Percentiles rank a stretch among this genome's conserved stretches.
Conservation (phyloP, 2,888 invertebrate species). For the Conistra vaccinii region DNA sequence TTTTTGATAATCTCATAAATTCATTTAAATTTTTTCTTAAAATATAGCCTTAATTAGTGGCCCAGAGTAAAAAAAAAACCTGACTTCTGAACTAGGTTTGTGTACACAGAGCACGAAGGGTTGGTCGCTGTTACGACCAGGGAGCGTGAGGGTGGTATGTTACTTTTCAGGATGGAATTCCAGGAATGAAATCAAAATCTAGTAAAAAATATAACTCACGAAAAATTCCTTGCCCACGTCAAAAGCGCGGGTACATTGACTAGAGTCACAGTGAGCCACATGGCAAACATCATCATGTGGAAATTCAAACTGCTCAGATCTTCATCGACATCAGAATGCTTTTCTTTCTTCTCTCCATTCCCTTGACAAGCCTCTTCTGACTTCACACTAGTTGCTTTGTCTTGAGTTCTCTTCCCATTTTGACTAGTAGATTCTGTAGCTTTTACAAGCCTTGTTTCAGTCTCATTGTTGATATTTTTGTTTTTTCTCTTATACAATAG, state of each 20-base stretch:
- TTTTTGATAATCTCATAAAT: too few relatives aligned
- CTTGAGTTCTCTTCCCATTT: constrained; percentile 18
- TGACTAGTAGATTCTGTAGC: constrained; percentile 29
- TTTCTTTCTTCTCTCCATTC: constrained; percentile 41
- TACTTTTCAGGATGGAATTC: neutral
- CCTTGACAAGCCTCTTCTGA: constrained; percentile 39
- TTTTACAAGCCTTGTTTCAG: constrained; percentile 60
- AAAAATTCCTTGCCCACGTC: constrained; percentile 95
- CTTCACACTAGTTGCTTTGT: constrained; percentile 16
- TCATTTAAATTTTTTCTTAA: too few relatives aligned
- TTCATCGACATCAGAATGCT: constrained; percentile 70
- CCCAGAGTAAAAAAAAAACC: too few relatives aligned
- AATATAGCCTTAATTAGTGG: too few relatives aligned
- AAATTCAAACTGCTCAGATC: constrained; percentile 92
- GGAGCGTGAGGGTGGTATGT: neutral
- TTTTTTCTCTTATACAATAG: constrained; percentile 71
- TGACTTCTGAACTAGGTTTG: too few relatives aligned
- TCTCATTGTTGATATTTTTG: constrained; percentile 47
- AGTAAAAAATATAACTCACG: constrained; percentile 91
- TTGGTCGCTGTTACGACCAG: neutral
- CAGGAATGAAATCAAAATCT: neutral
- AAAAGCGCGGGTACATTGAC: constrained; percentile 93
- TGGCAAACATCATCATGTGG: constrained; percentile 93
- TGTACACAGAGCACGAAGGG: neutral
- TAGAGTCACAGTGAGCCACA: constrained; percentile 92